Evolutionary conservation across 2,888 invertebrate species (phyloP).

Genomic region (Mesorhabditis spiculigera): DNA sequence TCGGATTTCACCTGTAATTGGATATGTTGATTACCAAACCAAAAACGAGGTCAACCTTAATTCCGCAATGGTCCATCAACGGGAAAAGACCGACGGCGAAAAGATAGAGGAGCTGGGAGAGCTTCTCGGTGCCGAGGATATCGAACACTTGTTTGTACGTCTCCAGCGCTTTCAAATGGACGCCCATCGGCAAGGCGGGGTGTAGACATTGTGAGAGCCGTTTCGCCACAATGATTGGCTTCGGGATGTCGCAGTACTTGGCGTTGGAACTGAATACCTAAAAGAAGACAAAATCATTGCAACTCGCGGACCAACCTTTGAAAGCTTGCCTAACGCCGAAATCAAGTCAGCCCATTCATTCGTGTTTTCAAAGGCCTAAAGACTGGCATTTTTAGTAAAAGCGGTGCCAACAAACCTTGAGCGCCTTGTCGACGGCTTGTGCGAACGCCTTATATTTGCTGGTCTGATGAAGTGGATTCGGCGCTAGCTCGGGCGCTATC

Average conservation of each 20-base stretch:
- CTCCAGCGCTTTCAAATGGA: slow-evolving; percentile 84
- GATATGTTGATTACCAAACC: background rate
- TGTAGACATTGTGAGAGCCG: slow-evolving; percentile 88
- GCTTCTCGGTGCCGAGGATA: slow-evolving; percentile 73
- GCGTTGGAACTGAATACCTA: slow-evolving; percentile 76
- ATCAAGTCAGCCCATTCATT: slow-evolving; percentile 92
- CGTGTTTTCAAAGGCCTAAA: slow-evolving; percentile 80
- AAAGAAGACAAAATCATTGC: slow-evolving; percentile 39
- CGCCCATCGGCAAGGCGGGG: slow-evolving; percentile 83
- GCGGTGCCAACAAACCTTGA: slow-evolving; percentile 64
- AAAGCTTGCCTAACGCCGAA: slow-evolving; percentile 80
- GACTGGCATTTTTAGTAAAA: background rate
- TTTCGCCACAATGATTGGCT: slow-evolving; percentile 82
- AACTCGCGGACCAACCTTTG: slow-evolving; percentile 70
- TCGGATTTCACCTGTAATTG: slow-evolving; percentile 73
- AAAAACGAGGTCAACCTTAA: slow-evolving; percentile 60
- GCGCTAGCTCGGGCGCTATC: slow-evolving; percentile 5
- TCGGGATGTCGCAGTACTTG: slow-evolving; percentile 80
- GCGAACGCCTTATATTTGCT: slow-evolving; percentile 64
- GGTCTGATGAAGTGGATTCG: slow-evolving; percentile 9
- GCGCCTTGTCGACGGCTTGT: slow-evolving; percentile 78
- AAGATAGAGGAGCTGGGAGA: slow-evolving; percentile 52
- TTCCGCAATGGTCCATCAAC: slow-evolving; percentile 80
- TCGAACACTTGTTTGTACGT: slow-evolving; percentile 86
- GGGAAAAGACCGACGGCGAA: slow-evolving; percentile 75